Conservation (phyloP, 2,113 vertebrate genomes). For the Bubo blakistoni region DNA sequence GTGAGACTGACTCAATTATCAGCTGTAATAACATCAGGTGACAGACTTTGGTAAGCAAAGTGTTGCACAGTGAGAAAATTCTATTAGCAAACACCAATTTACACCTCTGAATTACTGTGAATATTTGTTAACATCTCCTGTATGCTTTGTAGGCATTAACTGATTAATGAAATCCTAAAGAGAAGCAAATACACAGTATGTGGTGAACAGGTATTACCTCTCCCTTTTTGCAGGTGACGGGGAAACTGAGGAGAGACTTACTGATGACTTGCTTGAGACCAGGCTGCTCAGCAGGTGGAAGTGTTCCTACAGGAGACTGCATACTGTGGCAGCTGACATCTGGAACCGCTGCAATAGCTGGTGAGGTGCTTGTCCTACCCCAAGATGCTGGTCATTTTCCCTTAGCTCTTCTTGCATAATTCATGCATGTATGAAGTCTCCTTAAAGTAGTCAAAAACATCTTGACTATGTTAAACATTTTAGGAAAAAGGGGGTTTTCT, state of each 20-base stretch:
- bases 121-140: conserved; percentile 8
- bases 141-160: conserved; percentile 30
- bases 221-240: background rate
- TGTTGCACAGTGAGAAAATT: conserved; percentile 18
- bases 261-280: background rate
- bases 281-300: background rate
- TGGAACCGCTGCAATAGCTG: background rate
- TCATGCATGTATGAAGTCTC: background rate
- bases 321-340: background rate
- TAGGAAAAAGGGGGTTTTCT: background rate
- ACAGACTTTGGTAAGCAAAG: conserved; percentile 1
- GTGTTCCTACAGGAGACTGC: background rate
- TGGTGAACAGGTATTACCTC: conserved; percentile 1
- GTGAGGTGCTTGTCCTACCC: background rate
- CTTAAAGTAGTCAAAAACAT: background rate
- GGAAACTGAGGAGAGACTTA: background rate
- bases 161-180: conserved; percentile 48
- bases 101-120: conserved; percentile 47
- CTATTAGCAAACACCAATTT: conserved; percentile 46
- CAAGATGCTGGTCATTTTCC: too few species aligned
- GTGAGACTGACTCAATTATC: conserved; percentile 29
- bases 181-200: background rate
- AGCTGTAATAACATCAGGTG: conserved; percentile 25
- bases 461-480: background rate
- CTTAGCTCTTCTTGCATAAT: background rate